A percentile compares a stretch with the other conserved stretches of the same genome.
phyloP scores from a whole-genome alignment of 1,140 invertebrate species.

The Probaryconus sp. region DNA sequence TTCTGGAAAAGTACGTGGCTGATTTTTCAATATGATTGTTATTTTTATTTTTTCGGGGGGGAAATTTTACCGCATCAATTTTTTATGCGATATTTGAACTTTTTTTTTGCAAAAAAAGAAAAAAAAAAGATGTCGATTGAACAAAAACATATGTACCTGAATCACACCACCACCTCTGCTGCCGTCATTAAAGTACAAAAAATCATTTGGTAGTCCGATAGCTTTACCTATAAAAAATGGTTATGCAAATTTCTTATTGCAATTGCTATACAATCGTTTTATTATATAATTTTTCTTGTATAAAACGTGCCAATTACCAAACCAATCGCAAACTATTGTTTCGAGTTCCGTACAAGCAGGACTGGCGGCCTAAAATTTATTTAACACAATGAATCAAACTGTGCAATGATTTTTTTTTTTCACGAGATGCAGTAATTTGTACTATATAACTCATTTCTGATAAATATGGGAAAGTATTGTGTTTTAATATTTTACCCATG shows the following conservation, averaged over 20 bases:
- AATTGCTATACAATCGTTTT: not conserved
- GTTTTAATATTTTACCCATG: constrained; percentile 86
- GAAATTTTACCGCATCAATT: too few species aligned
- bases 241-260: constrained; percentile 11
- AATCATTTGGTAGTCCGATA: constrained; percentile 92
- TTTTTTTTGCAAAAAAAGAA: too few species aligned
- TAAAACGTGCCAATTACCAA: constrained; percentile 93
- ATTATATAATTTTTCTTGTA: constrained; percentile 23
- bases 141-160: constrained; percentile 86
- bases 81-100: too few species aligned
- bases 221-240: constrained; percentile 83
- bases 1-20: too few species aligned
- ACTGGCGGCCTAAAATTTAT: constrained; percentile 94
- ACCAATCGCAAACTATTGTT: constrained; percentile 97
- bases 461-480: not conserved
- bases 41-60: too few species aligned
- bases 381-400: constrained; percentile 63
- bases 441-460: not conserved
- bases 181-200: constrained; percentile 88
- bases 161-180: constrained; percentile 96
- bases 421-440: constrained; percentile 4
- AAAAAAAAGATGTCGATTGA: too few species aligned
- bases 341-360: constrained; percentile 98
- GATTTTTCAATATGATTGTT: too few species aligned
- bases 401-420: too few species aligned